Base-by-base conservation (phyloP, 2,888 invertebrate species). In the Cosmia pyralina region DNA sequence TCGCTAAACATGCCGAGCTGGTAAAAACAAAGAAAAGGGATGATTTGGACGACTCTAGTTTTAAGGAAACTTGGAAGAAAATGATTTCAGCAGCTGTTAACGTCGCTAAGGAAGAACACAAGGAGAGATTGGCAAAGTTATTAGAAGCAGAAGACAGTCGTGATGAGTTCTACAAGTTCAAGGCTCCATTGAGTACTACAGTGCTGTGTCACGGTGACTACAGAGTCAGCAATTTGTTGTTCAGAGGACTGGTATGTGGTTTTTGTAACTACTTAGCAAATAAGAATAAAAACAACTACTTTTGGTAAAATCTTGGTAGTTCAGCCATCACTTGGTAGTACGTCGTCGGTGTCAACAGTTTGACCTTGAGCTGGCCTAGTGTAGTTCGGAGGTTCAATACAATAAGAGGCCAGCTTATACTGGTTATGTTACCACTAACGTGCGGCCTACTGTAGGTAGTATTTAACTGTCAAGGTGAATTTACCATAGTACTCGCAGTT, bases 181-280 rank as follows among this genome's bases (percentile, higher is more conserved):
- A 77, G 59, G 64, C n/a, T 34, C 90, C 92, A 1, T 58, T 89
- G 2, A 81, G 85, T 15, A 81, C 75, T 7, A 76, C 88, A 0
- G 87, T 91, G 6, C 57, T 92, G 7, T 84, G 86, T 38, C 92
- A 92, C 48, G 92, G 91, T 0, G 92, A 92, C 71, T 92, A 87
- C 74, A 88, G 90, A 66, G 79, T 90, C 7, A 90, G 91, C 69
- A 92, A 92, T 71, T 67, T 92, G 48, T 66, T 92, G 69, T 89
- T 88, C 38, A 86, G 77, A 44, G 52, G 64, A 59, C 67, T 69
- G 82, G 87, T 87, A 63, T 75, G 87, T 69, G 55, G 46, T 53
- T 67, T 72, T 57, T 58, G 4, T 38, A 17, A 11, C n/a, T 17
- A 53, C 2, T 38, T 41, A 52, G 5, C 3, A 15, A 28, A 22